Evolutionary conservation across 2,888 invertebrate genomes (phyloP), one percentile per base, ranked within the genome.

Genomic region (Hirtodrosophila duncani): DNA sequence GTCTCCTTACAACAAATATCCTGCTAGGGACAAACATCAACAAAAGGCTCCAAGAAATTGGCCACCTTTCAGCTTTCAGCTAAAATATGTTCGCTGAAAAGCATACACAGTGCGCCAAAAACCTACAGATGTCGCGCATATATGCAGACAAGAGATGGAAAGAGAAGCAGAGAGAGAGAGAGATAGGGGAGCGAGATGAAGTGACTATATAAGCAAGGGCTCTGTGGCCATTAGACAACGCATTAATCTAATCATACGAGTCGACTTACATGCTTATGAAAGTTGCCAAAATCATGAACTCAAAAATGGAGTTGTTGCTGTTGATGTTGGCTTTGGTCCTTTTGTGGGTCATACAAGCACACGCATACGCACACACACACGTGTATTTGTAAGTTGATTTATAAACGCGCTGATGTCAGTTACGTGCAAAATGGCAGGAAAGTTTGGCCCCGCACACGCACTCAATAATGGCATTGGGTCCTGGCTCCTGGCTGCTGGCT

Each of bases 371-470:
- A 34, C 21, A 41, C 37, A 36, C 43, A 13, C 31, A 46, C 9
- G 21, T 38, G 67, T 51, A 72, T 72, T 77, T 69, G 69, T 74
- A 69, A 66, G 68, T 74, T 74, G 74, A 74, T 74, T 74, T 74
- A 74, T 74, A 74, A 66, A 61, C 74, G 50, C 63, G 71, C 75
- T 74, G 74, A 74, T 74, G 79, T 71, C 75, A 75, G 79, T 68
- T 78, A 74, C 74, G 74, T 74, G 74, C 55, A 55, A 60, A 61
- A 59, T 59, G 58, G 59, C 52, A 45, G 45, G 59, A 59, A 59
- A 41, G 51, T 50, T 45, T 43, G 38, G 50, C 37, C 45, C 34
- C 59, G 43, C 59, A 39, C 72, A 71, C 71, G 77, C 71, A 77
- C 72, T 72, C 70, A 69, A 77, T 72, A 72, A 77, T 72, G 77